phyloP scores from a whole-genome alignment of 2,797 vertebrate genomes.

The Poecilia velifera region DNA sequence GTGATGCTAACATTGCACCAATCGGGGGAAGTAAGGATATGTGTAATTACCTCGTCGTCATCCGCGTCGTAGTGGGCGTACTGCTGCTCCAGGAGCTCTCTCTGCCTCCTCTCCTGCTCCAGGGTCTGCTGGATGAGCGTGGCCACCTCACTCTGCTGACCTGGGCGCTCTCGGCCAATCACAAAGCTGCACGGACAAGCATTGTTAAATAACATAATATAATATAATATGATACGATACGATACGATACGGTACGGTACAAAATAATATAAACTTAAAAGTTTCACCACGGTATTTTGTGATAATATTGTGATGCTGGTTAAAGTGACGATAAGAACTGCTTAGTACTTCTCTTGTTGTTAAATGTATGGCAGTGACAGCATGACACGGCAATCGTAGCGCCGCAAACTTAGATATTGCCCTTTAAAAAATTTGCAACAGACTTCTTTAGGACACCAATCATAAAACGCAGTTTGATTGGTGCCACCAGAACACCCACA shows the following conservation, averaged over 20 bases:
- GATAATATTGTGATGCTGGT: no score
- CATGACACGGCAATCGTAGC: no score
- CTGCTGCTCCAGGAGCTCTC: conserved; percentile 95
- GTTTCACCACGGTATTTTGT: no score
- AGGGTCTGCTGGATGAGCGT: conserved; percentile 97
- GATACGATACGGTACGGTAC: neutral
- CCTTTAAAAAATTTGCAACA: no score
- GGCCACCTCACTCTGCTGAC: conserved; percentile 97
- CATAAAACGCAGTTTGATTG: no score
- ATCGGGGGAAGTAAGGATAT: neutral
- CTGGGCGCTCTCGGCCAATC: conserved; percentile 97
- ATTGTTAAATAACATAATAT: neutral
- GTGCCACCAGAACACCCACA: no score
- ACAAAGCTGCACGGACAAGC: conserved; percentile 84
- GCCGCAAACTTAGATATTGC: no score
- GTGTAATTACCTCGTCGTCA: conserved; percentile 91
- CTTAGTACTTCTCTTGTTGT: no score
- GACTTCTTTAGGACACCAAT: no score
- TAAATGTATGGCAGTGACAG: no score
- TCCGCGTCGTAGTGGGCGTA: conserved; percentile 96
- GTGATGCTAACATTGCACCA: neutral
- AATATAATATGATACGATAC: neutral
- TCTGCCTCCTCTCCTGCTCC: conserved; percentile 94
- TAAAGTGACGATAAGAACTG: no score
- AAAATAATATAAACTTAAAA: neutral